These are phyloP conservation scores for Butorides virescens DNA, from an alignment of 2,113 vertebrate genomes.

Conservation along the genomic window DNA sequence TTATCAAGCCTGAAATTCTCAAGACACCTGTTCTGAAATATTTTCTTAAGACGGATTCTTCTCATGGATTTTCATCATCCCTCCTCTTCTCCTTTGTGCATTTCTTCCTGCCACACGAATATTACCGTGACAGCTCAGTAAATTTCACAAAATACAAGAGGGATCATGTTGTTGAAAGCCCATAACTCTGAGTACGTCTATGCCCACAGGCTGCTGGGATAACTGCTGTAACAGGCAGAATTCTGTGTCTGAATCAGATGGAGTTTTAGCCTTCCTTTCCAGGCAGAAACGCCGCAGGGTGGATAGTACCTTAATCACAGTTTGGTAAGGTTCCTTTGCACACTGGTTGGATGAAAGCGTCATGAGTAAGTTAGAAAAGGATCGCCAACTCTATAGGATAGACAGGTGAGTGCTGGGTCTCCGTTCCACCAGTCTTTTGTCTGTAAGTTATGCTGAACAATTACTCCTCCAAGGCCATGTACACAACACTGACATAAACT, in stretches of 20 bases:
- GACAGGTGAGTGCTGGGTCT: neutral
- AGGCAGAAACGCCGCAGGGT: neutral
- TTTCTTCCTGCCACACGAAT: slow-evolving; percentile 14
- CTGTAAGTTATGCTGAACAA: neutral
- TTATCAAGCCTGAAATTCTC: slow-evolving; percentile 7
- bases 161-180: slow-evolving; percentile 42
- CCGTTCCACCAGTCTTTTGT: neutral
- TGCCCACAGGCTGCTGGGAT: slow-evolving; percentile 32
- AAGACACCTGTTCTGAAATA: neutral
- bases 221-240: slow-evolving; percentile 18
- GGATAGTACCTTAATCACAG: neutral
- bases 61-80: neutral
- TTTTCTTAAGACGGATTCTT: slow-evolving; percentile 13
- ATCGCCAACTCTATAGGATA: neutral
- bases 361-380: neutral
- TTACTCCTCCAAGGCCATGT: neutral
- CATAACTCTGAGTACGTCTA: slow-evolving; percentile 6
- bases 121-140: slow-evolving; percentile 21
- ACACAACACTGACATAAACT: neutral
- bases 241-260: neutral
- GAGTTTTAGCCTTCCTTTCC: neutral
- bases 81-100: neutral
- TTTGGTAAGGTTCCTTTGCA: neutral
- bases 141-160: slow-evolving; percentile 47
- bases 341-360: neutral